Conservation (phyloP, 2,888 invertebrate species). For the Spatulosminthurus flaviceps region DNA sequence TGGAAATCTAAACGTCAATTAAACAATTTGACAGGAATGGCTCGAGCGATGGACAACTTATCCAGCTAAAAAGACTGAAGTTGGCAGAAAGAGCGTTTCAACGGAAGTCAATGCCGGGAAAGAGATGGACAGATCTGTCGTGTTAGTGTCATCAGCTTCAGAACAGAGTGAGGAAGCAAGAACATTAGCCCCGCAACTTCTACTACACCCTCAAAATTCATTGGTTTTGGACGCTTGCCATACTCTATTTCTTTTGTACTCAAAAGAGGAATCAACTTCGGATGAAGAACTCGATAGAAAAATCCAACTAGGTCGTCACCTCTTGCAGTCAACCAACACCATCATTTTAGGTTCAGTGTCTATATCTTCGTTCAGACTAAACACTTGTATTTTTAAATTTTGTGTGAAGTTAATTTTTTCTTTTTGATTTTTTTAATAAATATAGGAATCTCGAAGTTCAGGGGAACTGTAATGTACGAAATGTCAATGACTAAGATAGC, state of each 20-base stretch:
- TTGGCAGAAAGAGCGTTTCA: background rate
- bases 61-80: background rate
- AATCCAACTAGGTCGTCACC: conserved; percentile 56
- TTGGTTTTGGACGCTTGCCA: conserved; percentile 61
- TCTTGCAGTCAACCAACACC: conserved; percentile 54
- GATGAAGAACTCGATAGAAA: conserved; percentile 52
- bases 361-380: too few relatives aligned
- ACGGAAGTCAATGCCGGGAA: background rate
- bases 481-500: conserved; percentile 60
- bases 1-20: too few relatives aligned
- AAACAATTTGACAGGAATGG: conserved; percentile 45
- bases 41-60: conserved; percentile 45
- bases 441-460: conserved; percentile 63
- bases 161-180: conserved; percentile 12
- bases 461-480: conserved; percentile 63
- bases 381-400: too few relatives aligned
- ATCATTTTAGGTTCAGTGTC: conserved; percentile 48
- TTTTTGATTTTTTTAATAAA: background rate
- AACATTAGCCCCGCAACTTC: conserved; percentile 27
- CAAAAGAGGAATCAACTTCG: conserved; percentile 50
- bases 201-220: conserved; percentile 58
- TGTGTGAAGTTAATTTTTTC: too few relatives aligned
- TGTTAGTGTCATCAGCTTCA: background rate
- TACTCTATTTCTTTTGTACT: conserved; percentile 57
- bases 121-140: background rate